These are phyloP conservation scores for Drosophila elegans DNA, from an alignment of 1,140 invertebrate species.

Conservation along the genomic window DNA sequence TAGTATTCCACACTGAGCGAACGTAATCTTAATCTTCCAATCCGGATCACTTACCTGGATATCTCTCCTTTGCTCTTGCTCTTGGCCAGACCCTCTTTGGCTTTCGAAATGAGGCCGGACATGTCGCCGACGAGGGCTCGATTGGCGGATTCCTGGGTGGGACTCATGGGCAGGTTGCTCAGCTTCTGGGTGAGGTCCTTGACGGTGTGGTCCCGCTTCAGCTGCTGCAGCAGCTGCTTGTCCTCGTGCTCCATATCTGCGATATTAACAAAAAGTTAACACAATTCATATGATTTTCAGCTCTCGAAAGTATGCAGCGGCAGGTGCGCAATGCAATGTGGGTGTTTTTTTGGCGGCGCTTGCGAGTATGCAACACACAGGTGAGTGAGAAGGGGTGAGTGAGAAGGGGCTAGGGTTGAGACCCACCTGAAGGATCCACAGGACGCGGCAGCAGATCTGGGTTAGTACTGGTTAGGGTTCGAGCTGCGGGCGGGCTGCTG, in stretches of 20 bases:
- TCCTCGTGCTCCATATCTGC: conserved; percentile 80
- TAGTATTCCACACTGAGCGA: too few species aligned
- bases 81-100: conserved; percentile 95
- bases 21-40: too few species aligned
- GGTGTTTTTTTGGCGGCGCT: conserved; percentile 12
- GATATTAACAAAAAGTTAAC: background rate
- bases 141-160: conserved; percentile 84
- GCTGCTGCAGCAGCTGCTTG: conserved; percentile 75
- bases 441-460: conserved; percentile 27
- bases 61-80: conserved; percentile 90
- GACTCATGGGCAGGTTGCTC: conserved; percentile 88
- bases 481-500: conserved; percentile 34
- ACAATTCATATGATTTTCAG: background rate
- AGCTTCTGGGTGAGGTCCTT: conserved; percentile 95
- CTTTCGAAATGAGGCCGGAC: conserved; percentile 95
- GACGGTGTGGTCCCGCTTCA: conserved; percentile 92
- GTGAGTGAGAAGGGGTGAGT: conserved; percentile 4
- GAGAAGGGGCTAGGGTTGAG: conserved; percentile 5
- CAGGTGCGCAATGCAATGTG: conserved; percentile 13
- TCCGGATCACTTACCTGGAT: conserved; percentile 69
- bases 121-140: conserved; percentile 90
- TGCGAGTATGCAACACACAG: conserved; percentile 48
- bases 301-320: conserved; percentile 63
- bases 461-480: conserved; percentile 65
- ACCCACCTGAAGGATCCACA: conserved; percentile 45